These are phyloP conservation scores for Latrodectus elegans DNA, from an alignment of 2,888 invertebrate species.

Conservation along the genomic window DNA sequence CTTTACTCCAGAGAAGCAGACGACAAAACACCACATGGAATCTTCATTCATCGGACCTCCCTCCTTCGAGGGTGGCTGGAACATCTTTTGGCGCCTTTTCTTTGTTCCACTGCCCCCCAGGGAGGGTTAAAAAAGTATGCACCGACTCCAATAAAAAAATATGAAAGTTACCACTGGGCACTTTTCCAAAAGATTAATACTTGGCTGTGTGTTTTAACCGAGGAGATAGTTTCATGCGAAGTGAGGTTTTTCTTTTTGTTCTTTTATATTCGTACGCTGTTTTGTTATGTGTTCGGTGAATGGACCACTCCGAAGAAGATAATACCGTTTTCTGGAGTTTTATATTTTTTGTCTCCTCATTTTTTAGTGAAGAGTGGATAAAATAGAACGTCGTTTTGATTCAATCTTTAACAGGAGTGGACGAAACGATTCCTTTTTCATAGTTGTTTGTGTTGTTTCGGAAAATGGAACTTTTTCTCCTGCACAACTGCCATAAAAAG, in stretches of 20 bases:
- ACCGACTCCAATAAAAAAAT: slow-evolving; percentile 5
- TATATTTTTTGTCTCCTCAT: neutral
- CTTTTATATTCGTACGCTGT: neutral
- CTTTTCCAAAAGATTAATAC: slow-evolving; percentile 63
- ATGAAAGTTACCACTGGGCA: slow-evolving; percentile 40
- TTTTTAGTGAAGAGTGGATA: slow-evolving; percentile 4
- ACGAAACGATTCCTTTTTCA: too few species aligned
- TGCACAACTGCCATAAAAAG: too few species aligned
- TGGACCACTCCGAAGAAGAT: slow-evolving; percentile 20
- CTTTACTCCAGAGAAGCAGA: slow-evolving; percentile 33
- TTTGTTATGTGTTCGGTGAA: slow-evolving; percentile 34
- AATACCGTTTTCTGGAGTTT: neutral
- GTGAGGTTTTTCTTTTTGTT: neutral
- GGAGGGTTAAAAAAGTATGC: slow-evolving; percentile 30
- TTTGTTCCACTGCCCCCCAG: slow-evolving; percentile 39
- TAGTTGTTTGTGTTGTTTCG: too few species aligned
- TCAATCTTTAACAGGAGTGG: too few species aligned
- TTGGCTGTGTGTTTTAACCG: slow-evolving; percentile 24
- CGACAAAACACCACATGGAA: slow-evolving; percentile 52
- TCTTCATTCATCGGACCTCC: slow-evolving; percentile 46
- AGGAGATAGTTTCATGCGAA: slow-evolving; percentile 29
- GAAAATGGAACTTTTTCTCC: too few species aligned
- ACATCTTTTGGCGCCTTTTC: slow-evolving; percentile 38
- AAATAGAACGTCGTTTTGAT: neutral
- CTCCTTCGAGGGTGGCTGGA: slow-evolving; percentile 32